A percentile compares a stretch with the other conserved stretches of the same genome.
Evolutionary conservation across 2,797 vertebrate species (phyloP).

Genomic region (Artibeus lituratus): DNA sequence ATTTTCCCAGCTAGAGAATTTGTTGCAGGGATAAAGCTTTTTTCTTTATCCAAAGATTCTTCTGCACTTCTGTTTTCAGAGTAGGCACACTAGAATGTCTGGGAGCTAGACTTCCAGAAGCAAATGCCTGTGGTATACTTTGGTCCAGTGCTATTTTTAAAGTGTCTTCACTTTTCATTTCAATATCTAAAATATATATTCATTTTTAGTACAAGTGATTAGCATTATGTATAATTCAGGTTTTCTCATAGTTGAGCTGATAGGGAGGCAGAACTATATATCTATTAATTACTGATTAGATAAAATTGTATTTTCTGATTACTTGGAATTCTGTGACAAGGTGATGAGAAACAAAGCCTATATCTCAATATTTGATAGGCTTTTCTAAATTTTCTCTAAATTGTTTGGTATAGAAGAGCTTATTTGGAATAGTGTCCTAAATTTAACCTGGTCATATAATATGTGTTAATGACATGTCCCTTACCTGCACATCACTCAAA

Average conservation of each 20-base stretch:
- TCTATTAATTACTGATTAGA: constrained; percentile 11
- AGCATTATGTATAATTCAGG: neutral
- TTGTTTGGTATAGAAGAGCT: neutral
- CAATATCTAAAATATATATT: neutral
- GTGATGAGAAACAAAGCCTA: neutral
- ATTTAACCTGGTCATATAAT: neutral
- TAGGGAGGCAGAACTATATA: neutral
- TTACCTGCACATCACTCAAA: neutral
- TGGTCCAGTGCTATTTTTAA: constrained; percentile 4
- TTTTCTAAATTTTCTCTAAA: neutral
- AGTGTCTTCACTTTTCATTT: neutral
- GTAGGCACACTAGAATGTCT: neutral
- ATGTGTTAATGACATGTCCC: neutral
- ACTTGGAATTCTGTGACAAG: neutral
- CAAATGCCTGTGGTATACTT: neutral
- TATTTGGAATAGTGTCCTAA: neutral
- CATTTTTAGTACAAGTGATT: neutral
- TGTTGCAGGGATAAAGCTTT: neutral
- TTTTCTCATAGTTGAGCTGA: constrained; percentile 11
- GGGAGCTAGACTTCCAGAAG: neutral
- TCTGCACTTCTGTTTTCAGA: neutral
- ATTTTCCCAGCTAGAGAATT: neutral
- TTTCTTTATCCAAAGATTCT: neutral
- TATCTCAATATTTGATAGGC: neutral
- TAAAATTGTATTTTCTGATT: constrained; percentile 1